These are phyloP conservation scores for Drosophila falleni DNA, from an alignment of 2,888 invertebrate species.

Conservation along the genomic window DNA sequence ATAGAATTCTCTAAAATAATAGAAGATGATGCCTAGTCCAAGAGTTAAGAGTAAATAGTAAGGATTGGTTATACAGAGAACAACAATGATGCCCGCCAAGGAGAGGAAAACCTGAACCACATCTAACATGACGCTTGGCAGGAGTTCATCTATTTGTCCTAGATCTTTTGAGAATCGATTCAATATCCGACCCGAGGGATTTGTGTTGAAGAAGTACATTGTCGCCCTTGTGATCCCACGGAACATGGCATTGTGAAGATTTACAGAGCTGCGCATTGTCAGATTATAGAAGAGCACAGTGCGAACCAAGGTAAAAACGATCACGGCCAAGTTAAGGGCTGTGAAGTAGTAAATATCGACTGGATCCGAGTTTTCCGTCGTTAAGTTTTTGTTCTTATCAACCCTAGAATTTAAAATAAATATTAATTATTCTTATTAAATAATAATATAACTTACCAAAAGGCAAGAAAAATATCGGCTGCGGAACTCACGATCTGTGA, in stretches of 20 bases:
- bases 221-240: conserved; percentile 90
- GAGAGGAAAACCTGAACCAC: conserved; percentile 90
- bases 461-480: conserved; percentile 91
- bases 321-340: conserved; percentile 84
- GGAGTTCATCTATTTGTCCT: conserved; percentile 86
- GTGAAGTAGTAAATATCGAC: conserved; percentile 86
- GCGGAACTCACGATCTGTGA: conserved; percentile 91
- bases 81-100: conserved; percentile 91
- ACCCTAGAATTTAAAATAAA: conserved; percentile 50
- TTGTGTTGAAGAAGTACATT: conserved; percentile 94
- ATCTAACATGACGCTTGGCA: conserved; percentile 84
- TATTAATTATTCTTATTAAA: neutral
- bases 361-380: conserved; percentile 48
- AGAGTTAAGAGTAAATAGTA: conserved; percentile 90
- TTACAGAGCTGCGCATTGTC: conserved; percentile 91
- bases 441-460: conserved; percentile 86
- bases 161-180: conserved; percentile 96
- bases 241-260: conserved; percentile 95
- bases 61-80: conserved; percentile 91
- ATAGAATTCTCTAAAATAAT: conserved; percentile 91
- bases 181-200: conserved; percentile 92
- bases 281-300: conserved; percentile 86
- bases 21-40: conserved; percentile 90
- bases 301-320: conserved; percentile 83
- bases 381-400: conserved; percentile 62